Conservation (phyloP, 2,113 vertebrate genomes). For the Tricholaema leucomelas region DNA sequence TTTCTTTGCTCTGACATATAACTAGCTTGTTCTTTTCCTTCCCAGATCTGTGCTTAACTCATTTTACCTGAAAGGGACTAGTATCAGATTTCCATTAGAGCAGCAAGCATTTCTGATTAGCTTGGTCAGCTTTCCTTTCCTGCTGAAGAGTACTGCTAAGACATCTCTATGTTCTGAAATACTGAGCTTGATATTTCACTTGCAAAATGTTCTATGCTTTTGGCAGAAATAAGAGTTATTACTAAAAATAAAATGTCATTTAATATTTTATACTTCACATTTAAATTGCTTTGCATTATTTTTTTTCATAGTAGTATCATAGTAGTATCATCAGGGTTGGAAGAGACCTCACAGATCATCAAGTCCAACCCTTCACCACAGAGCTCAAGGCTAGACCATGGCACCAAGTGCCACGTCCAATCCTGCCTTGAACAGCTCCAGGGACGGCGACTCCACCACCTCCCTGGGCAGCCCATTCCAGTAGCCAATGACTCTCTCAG, state of each 20-base stretch:
- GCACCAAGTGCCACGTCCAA: too few species aligned
- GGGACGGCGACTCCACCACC: too few species aligned
- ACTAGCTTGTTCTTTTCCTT: neutral
- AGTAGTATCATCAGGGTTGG: too few species aligned
- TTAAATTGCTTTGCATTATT: neutral
- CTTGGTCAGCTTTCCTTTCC: neutral
- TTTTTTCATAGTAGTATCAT: too few species aligned
- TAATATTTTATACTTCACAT: neutral
- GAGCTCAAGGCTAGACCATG: too few species aligned
- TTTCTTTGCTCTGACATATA: neutral
- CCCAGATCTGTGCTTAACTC: too few species aligned
- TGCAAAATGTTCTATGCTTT: neutral
- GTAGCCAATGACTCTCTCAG: too few species aligned
- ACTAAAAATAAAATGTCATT: slow-evolving; percentile 3
- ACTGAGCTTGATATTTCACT: neutral
- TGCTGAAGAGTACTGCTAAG: neutral
- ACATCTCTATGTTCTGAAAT: neutral
- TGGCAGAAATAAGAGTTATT: neutral
- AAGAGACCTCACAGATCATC: too few species aligned
- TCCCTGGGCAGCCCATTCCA: too few species aligned
- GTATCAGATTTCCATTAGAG: neutral
- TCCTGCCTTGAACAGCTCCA: too few species aligned
- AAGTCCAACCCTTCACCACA: too few species aligned
- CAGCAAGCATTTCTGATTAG: neutral
- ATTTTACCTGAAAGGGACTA: neutral